These are phyloP conservation scores for Heliconius cydno DNA, from an alignment of 2,888 invertebrate species.

Conservation along the genomic window DNA sequence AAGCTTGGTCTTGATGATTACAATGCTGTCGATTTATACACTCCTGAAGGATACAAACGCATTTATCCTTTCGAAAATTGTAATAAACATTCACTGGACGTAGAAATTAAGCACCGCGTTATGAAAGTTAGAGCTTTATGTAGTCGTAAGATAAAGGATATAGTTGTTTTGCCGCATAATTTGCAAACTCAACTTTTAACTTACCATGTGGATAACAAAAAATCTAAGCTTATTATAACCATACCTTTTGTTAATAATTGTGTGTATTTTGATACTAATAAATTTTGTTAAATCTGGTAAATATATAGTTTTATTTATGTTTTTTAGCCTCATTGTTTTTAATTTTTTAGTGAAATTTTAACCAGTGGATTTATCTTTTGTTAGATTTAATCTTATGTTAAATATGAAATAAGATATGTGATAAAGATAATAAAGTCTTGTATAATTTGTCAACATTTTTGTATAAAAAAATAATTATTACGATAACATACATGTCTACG, in stretches of 20 bases:
- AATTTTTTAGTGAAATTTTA: too few relatives aligned
- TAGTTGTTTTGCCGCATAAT: background rate
- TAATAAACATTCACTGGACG: background rate
- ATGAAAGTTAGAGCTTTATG: conserved; percentile 4
- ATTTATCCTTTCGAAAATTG: conserved; percentile 12
- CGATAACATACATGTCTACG: too few relatives aligned
- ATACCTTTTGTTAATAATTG: background rate
- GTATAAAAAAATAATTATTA: too few relatives aligned
- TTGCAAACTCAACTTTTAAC: background rate
- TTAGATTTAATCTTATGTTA: too few relatives aligned
- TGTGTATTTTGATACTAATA: background rate
- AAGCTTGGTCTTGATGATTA: background rate
- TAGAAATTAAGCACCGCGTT: background rate
- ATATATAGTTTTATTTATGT: background rate
- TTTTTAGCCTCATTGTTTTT: background rate
- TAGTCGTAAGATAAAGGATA: background rate
- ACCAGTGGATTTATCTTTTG: too few relatives aligned
- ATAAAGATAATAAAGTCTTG: too few relatives aligned
- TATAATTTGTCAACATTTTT: too few relatives aligned
- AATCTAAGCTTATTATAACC: conserved; percentile 2
- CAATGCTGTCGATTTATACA: conserved; percentile 1
- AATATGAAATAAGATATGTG: too few relatives aligned
- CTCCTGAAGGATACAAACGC: background rate
- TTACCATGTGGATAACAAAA: background rate
- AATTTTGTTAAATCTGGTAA: background rate